Evolutionary conservation across 2,888 invertebrate genomes (phyloP).

Genomic region (Pseudolycoriella hygida): DNA sequence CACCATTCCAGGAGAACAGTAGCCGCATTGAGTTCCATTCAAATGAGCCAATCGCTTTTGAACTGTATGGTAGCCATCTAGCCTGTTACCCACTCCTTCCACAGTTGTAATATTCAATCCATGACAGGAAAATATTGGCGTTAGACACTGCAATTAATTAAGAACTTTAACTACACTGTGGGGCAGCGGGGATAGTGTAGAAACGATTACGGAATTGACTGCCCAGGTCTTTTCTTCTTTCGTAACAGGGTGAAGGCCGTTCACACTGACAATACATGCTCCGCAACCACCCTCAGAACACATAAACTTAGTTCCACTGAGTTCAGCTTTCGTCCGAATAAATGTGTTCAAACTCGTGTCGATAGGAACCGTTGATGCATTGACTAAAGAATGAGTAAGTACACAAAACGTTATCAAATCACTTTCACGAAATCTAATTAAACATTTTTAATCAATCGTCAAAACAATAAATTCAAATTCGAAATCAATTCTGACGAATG

Average conservation of each 20-base stretch:
- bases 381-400: not conserved
- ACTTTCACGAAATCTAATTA: no score
- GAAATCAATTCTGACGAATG: no score
- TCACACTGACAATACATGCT: slow-evolving; percentile 32
- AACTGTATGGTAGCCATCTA: slow-evolving; percentile 41
- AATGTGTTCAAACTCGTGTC: slow-evolving; percentile 39
- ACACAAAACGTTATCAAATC: no score
- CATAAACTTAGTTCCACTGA: slow-evolving; percentile 47
- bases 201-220: slow-evolving; percentile 11
- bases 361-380: slow-evolving; percentile 18
- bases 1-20: slow-evolving; percentile 51
- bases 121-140: slow-evolving; percentile 29
- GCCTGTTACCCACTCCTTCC: slow-evolving; percentile 45
- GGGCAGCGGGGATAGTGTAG: slow-evolving; percentile 20
- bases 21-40: slow-evolving; percentile 48
- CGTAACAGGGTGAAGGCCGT: slow-evolving; percentile 11
- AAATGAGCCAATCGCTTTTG: slow-evolving; percentile 38
- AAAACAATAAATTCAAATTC: no score
- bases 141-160: no score
- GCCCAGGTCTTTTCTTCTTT: slow-evolving; percentile 10
- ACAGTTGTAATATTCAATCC: slow-evolving; percentile 46
- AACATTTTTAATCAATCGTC: no score
- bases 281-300: slow-evolving; percentile 54
- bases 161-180: no score
- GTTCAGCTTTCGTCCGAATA: slow-evolving; percentile 35